Base-by-base conservation (phyloP, 2,888 invertebrate genomes). In the Pachymerium ferrugineum region DNA sequence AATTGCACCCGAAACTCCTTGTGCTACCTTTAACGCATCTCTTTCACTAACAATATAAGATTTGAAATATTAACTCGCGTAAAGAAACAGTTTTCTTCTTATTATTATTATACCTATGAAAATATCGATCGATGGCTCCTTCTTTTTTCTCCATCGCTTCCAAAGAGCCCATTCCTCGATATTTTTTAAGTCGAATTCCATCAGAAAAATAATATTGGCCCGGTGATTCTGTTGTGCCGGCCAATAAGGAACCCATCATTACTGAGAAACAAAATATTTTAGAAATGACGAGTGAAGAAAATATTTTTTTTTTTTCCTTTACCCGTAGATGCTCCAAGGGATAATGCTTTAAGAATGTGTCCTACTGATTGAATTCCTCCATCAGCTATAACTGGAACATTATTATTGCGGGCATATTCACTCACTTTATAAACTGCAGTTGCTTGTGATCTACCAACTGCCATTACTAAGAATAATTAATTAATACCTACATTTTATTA, bases 121-220 rank as follows among this genome's bases (percentile, higher is more conserved):
- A 80, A 73, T 80, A 80, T 74, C 80, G 74, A 72, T 79, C 79
- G 75, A 77, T 38, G 73, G 77, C 73, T 68, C 79, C 78, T 68
- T 78, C 78, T 80, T 91, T 90, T 72, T 92, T 89, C 81, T 97
- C 94, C 98, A 99, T 99, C 1, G 98, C 98, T 84, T 99, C 99
- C 77, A 99, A 86, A 73, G 97, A 95, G 29, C 97, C 99, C 98
- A 99, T 99, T 29, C 99, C 98, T 79, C 99, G 88, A 82, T 98
- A 99, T 82, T 99, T 99, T 85, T 99, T 99, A 74, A 99, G 85
- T 72, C 98, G 88, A 0, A 99, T 97, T 75, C 98, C 98, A 83
- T 98, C 97, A 68, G 96, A 93, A 83, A 97, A 99, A 86, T 95
- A 99, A 82, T 99, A 99, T 83, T 99, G 98, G 10, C 99, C 98